A percentile compares a stretch with the other conserved stretches of the same genome.
phyloP scores from a whole-genome alignment of 2,888 invertebrate genomes.

The Campaea margaritaria region DNA sequence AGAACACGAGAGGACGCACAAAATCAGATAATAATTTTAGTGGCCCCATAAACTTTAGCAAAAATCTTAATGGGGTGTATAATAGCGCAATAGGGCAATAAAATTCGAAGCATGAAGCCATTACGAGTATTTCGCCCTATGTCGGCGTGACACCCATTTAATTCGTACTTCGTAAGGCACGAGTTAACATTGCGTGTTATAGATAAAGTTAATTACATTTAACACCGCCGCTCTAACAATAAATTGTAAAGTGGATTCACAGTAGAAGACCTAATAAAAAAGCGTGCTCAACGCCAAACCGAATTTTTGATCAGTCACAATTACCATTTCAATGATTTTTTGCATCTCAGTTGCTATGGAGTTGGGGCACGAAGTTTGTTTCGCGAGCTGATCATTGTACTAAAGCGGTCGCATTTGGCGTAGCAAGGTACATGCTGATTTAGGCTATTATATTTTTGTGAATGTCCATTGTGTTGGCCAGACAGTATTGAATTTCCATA shows the following conservation, averaged over 20 bases:
- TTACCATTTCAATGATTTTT: constrained; percentile 1
- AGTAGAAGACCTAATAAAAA: neutral
- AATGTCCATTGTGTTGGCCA: constrained; percentile 60
- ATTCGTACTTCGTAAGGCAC: constrained; percentile 28
- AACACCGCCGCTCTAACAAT: neutral
- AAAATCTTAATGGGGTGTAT: constrained; percentile 51
- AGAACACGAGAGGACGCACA: constrained; percentile 6
- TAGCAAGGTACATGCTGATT: constrained; percentile 17
- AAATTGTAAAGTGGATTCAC: neutral
- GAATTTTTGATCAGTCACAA: neutral
- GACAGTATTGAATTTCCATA: constrained; percentile 74
- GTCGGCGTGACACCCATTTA: constrained; percentile 44
- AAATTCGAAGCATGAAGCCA: constrained; percentile 43
- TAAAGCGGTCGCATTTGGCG: constrained; percentile 7
- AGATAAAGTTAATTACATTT: constrained; percentile 9
- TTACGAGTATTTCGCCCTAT: constrained; percentile 41
- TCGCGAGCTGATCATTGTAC: constrained; percentile 1
- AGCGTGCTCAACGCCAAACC: neutral
- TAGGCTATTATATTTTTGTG: constrained; percentile 39
- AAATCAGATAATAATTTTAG: constrained; percentile 18
- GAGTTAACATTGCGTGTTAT: constrained; percentile 10
- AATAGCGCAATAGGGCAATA: constrained; percentile 53
- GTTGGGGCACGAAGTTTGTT: neutral
- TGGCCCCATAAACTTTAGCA: constrained; percentile 40
- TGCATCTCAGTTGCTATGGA: neutral